Conservation (phyloP, 2,113 vertebrate species). For the Barnardius zonarius region DNA sequence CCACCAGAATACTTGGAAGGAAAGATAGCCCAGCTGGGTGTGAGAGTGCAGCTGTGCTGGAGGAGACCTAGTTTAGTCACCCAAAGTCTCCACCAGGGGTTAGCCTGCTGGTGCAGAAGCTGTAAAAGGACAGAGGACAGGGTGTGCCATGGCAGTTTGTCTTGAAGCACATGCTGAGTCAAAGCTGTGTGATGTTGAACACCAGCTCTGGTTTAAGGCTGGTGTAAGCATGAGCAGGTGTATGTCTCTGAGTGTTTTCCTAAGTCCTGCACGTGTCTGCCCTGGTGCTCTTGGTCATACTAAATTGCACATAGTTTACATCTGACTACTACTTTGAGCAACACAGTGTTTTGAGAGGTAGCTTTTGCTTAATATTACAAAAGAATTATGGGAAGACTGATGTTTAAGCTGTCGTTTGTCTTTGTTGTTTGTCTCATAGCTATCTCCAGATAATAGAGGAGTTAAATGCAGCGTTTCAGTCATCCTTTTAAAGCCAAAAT, state of each 20-base stretch:
- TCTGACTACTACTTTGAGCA: neutral
- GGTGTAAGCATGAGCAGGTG: neutral
- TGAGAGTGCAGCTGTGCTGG: neutral
- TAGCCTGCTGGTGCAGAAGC: neutral
- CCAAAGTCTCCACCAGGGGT: neutral
- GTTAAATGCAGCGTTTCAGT: neutral
- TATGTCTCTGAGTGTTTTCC: neutral
- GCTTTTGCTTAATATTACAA: neutral
- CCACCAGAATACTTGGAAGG: neutral
- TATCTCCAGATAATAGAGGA: neutral
- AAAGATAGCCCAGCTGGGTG: neutral
- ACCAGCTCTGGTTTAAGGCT: neutral
- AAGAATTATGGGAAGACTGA: neutral
- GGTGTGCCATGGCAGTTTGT: neutral
- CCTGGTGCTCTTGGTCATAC: neutral
- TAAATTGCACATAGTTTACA: neutral
- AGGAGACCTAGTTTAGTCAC: neutral
- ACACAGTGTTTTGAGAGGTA: neutral
- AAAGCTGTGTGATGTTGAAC: neutral
- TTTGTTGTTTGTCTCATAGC: neutral
- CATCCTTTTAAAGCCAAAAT: neutral
- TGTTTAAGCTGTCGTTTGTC: neutral
- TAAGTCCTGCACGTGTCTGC: neutral
- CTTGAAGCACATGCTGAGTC: neutral
- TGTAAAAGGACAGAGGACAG: neutral